Conservation (phyloP, 2,113 vertebrate genomes). For the Sarotherodon lohbergeri region DNA sequence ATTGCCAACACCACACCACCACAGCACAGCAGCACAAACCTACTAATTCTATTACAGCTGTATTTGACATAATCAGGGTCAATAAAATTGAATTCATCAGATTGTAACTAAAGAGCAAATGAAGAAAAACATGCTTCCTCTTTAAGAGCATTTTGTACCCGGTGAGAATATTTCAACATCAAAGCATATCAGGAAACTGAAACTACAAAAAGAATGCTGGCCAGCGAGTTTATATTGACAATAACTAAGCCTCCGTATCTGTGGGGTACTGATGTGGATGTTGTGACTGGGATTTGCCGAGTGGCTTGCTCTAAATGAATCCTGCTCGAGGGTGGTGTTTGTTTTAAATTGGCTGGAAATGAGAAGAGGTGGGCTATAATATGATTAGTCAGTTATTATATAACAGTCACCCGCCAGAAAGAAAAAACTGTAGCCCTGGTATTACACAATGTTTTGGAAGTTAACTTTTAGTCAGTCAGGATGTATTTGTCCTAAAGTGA, state of each 20-base stretch:
- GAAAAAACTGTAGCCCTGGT: background rate
- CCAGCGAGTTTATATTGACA: background rate
- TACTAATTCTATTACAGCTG: background rate
- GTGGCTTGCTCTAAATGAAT: background rate
- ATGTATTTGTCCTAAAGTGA: background rate
- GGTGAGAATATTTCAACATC: background rate
- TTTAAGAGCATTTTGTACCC: background rate
- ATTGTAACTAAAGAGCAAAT: background rate
- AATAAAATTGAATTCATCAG: background rate
- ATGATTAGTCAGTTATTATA: background rate
- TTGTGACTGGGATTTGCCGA: background rate
- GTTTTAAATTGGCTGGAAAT: background rate
- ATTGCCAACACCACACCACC: background rate
- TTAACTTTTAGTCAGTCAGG: background rate
- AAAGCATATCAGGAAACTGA: background rate
- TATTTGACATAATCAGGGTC: background rate
- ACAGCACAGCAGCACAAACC: background rate
- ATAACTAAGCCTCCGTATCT: background rate
- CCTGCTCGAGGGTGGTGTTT: background rate
- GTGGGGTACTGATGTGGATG: background rate
- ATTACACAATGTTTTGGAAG: background rate
- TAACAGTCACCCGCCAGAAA: background rate
- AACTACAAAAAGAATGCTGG: background rate
- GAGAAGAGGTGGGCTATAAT: background rate
- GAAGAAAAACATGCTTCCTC: background rate